Evolutionary conservation across 2,888 invertebrate genomes (phyloP), one percentile per base, ranked within the genome.

Genomic region (Idaea straminata): DNA sequence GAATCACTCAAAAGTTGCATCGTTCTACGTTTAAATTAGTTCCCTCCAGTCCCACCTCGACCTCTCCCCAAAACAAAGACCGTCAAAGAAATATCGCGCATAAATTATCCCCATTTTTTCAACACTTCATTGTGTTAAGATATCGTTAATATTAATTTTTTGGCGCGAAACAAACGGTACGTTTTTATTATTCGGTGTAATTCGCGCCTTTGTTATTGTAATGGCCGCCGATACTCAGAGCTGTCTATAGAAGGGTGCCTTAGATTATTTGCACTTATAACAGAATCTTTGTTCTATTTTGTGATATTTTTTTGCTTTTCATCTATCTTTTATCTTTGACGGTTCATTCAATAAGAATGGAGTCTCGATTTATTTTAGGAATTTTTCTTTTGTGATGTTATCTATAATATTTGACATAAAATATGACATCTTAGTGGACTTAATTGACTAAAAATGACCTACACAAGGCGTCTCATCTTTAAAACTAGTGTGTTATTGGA

Each of bases 141-240:
- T 90, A 92, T 91, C 92, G 92, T 92, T 92, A 92, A 92, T 92
- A 92, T 92, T 92, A 91, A 92, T 92, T 89, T 92, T 91, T 89
- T 86, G 88, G 88, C 91, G 86, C 91, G 86, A 89, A 89, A 88
- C 91, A 87, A 89, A 84, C 88, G 84, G 81, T 78, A 69, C 78
- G 70, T 77, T 81, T 87, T 91, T 91, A 89, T 88, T 89, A 89
- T 88, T 88, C 88, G 82, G 84, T 80, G 72, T 73, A 72, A 85
- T 86, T 85, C 84, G 79, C 74, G 76, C 78, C 91, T 92, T 92
- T 92, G 92, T 91, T 87, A 91, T 92, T 92, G 77, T 88, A 92
- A 92, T 92, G 79, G 80, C 77, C 74, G 77, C 68, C 71, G 68
- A 71, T 73, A 72, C 70, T 61, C 67, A 66, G 61, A 67, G 62